Base-by-base conservation (phyloP, 1,140 invertebrate species). In the Ostrea edulis region DNA sequence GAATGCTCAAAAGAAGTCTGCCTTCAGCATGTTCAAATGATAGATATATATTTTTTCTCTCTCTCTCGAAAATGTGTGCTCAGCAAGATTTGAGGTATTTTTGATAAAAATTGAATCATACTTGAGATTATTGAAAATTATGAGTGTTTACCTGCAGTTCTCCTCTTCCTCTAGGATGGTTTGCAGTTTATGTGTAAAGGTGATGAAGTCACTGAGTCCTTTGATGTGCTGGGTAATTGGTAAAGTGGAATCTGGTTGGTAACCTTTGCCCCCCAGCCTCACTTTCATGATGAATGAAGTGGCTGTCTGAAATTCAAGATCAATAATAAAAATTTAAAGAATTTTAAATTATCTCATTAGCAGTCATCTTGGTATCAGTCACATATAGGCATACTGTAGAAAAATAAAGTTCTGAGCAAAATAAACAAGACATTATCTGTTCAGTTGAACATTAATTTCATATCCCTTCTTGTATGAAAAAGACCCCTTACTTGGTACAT, bases 251-350 rank as follows among this genome's bases (percentile, higher is more conserved):
- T 93, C 89, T 17, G 95, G 94, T n/a, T 94, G 93, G 92, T 95
- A 95, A 14, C 94, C 94, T 86, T 93, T 93, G 22, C 94, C 94
- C 17, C 95, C 95, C 8, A 95, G 88, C 35, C 94, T 87, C 20
- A 94, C 88, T 65, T 90, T 91, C 89, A 93, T 91, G 0, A 95
- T 92, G 81, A 92, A 94, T 0, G 95, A 95, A 17, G 92, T 68
- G 44, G 92, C 91, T 20, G 91, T 93, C 94, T 95, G 86, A 51
- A 52, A 82, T 82, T 52, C 7, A 29, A 77, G 12, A 77, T 77
- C 71, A 44, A 77, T 5, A 29, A 29, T 77, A 14, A 22, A 77
- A 77, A 2, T 77, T 12, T 22, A 77, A 9, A 44, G 14, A 35
- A 77, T 77, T 58, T 58, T 9, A 17, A 58, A 14, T 17, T 58